Evolutionary conservation across 2,888 invertebrate species (phyloP), one percentile per base, ranked within the genome.

Genomic region (Acrocera orbiculus): DNA sequence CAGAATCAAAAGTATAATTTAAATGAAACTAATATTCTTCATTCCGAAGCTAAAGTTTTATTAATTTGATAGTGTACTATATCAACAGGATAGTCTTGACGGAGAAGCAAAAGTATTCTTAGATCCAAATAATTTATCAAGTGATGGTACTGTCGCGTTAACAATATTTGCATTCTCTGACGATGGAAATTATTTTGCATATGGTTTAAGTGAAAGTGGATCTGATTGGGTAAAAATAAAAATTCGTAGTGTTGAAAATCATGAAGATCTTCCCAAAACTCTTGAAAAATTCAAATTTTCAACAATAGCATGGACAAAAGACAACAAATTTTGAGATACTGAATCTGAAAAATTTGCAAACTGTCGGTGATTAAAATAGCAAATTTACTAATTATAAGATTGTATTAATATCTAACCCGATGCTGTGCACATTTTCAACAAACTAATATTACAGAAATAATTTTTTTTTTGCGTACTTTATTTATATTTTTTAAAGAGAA

Each of bases 1-100:
- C 96, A 98, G 63, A 95, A 98, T 61, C 96, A 98, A 59, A 82
- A 78, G 86, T 86, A 49, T n/a, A n/a, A n/a, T n/a, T n/a, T n/a
- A n/a, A 23, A 31, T 13, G n/a, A 15, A 23, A 15, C 15, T 15
- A 22, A 6, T 27, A 6, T 27, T 3, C n/a, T 15, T 17, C 9
- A n/a, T 19, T 3, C 16, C 9, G 16, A 5, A 28, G 8, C 10
- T 28, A 10, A 16, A 16, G n/a, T 5, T 19, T 19, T 19, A 16
- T 17, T 17, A n/a, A 17, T 28, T 9, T 9, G 17, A 16, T 60
- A 93, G 90, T 63, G 92, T 95, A 9, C 62, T 92, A 43, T 95
- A 87, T 63, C 76, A 86, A 17, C 86, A 87, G 66, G 76, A 85
- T 47, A 65, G 71, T 2, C 53, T 90, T 41, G 69, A 76, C 15